A percentile compares a stretch with the other conserved stretches of the same genome.
Evolutionary conservation across 23 tunicate genomes (phyloP).

Genomic region (Phallusia fumigata): DNA sequence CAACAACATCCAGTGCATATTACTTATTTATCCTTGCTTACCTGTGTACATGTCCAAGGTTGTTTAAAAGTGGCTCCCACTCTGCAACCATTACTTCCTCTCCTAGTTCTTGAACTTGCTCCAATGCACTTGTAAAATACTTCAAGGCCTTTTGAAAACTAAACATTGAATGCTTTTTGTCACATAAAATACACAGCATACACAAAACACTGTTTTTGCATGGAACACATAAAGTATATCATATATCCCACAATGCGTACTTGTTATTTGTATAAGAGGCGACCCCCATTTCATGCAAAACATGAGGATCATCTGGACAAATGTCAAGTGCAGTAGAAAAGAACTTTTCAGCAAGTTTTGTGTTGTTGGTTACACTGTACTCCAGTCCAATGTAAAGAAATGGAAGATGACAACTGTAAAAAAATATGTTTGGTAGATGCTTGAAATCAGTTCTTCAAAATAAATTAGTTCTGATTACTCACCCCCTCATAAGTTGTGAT

Average conservation of each 20-base stretch:
- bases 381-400: slow-evolving; percentile 91
- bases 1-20: neutral
- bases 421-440: neutral
- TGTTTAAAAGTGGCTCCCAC: slow-evolving; percentile 90
- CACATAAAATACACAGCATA: neutral
- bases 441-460: neutral
- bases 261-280: slow-evolving; percentile 54
- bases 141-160: slow-evolving; percentile 70
- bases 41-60: slow-evolving; percentile 86
- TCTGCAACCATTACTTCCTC: slow-evolving; percentile 55
- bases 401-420: slow-evolving; percentile 79
- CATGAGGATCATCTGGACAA: slow-evolving; percentile 86
- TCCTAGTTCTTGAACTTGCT: slow-evolving; percentile 40
- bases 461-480: neutral
- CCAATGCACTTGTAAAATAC: slow-evolving; percentile 74
- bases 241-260: slow-evolving; percentile 12
- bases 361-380: slow-evolving; percentile 95
- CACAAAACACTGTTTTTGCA: neutral
- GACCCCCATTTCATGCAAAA: slow-evolving; percentile 86
- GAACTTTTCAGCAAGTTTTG: slow-evolving; percentile 83
- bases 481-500: slow-evolving; percentile 87
- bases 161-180: neutral
- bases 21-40: neutral
- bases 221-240: too few species aligned
- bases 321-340: slow-evolving; percentile 64